phyloP scores from a whole-genome alignment of 1,140 invertebrate genomes.

The Bombyx mandarina region DNA sequence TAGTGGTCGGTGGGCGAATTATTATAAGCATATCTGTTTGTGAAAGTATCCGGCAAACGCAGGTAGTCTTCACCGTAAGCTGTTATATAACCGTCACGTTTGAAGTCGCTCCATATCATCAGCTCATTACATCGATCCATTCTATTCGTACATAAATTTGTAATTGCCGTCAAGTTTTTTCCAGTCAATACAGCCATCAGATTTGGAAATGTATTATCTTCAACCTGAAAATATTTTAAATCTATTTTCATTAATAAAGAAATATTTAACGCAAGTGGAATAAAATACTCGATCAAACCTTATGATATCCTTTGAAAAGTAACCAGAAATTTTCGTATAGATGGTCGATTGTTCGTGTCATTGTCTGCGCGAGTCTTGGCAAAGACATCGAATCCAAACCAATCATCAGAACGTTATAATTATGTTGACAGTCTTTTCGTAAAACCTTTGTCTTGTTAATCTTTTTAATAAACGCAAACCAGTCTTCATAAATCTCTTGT shows the following conservation, averaged over 20 bases:
- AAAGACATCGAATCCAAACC: slow-evolving; percentile 89
- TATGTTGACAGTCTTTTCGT: slow-evolving; percentile 23
- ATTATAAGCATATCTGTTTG: slow-evolving; percentile 38
- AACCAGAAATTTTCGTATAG: slow-evolving; percentile 74
- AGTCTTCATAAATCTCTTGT: slow-evolving; percentile 37
- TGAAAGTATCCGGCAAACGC: slow-evolving; percentile 49
- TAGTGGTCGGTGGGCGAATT: slow-evolving; percentile 81
- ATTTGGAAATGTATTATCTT: slow-evolving; percentile 88
- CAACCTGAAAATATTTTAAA: slow-evolving; percentile 59
- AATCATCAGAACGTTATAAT: slow-evolving; percentile 79
- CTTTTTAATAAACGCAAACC: slow-evolving; percentile 42
- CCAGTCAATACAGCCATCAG: slow-evolving; percentile 84
- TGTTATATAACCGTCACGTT: slow-evolving; percentile 53
- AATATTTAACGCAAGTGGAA: too few species aligned
- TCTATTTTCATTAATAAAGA: background rate
- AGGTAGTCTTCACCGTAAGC: slow-evolving; percentile 63
- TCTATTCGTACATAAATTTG: slow-evolving; percentile 68
- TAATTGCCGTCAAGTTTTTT: slow-evolving; percentile 62
- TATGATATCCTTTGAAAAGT: slow-evolving; percentile 66
- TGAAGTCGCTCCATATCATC: slow-evolving; percentile 52
- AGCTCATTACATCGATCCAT: slow-evolving; percentile 59
- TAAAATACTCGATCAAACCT: slow-evolving; percentile 36
- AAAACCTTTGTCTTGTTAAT: slow-evolving; percentile 19
- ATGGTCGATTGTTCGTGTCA: slow-evolving; percentile 80
- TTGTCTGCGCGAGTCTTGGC: slow-evolving; percentile 81